Evolutionary conservation across 2,888 invertebrate species (phyloP), one percentile per base, ranked within the genome.

Genomic region (Rhingia rostrata): DNA sequence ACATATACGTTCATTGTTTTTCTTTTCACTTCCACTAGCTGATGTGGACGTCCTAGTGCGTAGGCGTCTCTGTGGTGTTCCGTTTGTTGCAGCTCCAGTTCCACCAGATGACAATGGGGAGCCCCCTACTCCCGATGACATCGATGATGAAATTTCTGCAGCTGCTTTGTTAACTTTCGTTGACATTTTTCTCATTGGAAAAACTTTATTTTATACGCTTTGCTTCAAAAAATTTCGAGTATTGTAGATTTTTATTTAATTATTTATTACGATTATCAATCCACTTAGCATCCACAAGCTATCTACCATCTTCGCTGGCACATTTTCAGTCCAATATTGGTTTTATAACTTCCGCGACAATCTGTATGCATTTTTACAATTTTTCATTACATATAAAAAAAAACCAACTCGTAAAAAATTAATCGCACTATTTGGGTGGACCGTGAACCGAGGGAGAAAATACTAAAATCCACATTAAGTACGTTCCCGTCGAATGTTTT

Each of bases 181-280:
- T 66, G 84, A 84, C 84, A 84, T 84, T 84, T 84, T 84, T 84
- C 47, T 80, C 84, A 84, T 84, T 80, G 74, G 70, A 75, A 73
- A 60, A 53, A 43, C 69, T 51, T 35, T 70, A 45, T 69, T 49
- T 67, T 53, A 6, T 58, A 1, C 43, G 41, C 30, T 54, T 60
- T 60, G 6, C 70, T 60, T 60, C 60, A 7, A 70, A 60, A 39
- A 9, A 60, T 32, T 66, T 73, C 39, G 39, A 64, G 32, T 56
- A 64, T 58, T 74, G 22, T 33, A 56, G 41, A 35, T 10, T 74
- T 66, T 74, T 75, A 22, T 22, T n/a, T 77, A 22, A 4, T 53
- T 66, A 47, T 60, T 61, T 61, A 7, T 43, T 61, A 33, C 37
- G 6, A 64, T 47, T 58, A 58, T 33, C 37, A 53, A 61, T 77